A percentile compares a stretch with the other conserved stretches of the same genome.
Conservation (phyloP, 2,888 invertebrate species). For the Heteropelma amictum region DNA sequence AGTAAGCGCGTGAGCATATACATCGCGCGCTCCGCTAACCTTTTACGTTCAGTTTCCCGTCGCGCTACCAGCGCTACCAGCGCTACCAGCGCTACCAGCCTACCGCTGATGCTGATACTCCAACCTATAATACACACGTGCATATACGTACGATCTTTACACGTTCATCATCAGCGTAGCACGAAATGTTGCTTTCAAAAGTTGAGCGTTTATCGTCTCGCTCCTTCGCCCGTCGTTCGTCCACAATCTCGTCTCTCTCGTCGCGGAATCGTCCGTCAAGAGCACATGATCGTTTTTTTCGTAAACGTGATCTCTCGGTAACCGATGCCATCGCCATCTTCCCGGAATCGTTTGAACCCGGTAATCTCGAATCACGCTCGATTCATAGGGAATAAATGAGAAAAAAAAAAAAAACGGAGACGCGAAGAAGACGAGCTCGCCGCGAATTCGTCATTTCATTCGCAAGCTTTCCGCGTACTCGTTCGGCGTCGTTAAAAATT, state of each 20-base stretch:
- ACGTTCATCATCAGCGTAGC: constrained; percentile 39
- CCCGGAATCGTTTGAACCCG: background rate
- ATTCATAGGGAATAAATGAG: constrained; percentile 11
- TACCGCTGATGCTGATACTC: background rate
- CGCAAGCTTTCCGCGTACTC: too few relatives aligned
- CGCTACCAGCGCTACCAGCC: too few relatives aligned
- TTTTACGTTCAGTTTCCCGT: constrained; percentile 63
- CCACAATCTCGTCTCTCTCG: constrained; percentile 28
- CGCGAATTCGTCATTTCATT: too few relatives aligned
- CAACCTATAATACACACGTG: background rate
- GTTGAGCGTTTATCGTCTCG: constrained; percentile 21
- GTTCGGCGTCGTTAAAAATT: too few relatives aligned
- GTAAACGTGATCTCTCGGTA: constrained; percentile 24
- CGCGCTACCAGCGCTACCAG: constrained; percentile 27
- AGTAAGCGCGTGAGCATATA: constrained; percentile 34
- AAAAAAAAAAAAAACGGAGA: too few relatives aligned
- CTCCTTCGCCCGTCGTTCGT: constrained; percentile 23
- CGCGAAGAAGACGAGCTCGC: too few relatives aligned
- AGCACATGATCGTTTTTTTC: constrained; percentile 15
- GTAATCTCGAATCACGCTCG: constrained; percentile 10
- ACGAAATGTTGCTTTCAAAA: constrained; percentile 39
- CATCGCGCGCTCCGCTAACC: constrained; percentile 61
- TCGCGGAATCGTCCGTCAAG: constrained; percentile 18
- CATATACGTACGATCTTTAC: background rate
- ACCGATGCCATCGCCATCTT: background rate